Percentiles rank a stretch among this genome's conserved stretches.
These are phyloP conservation scores for Lepeophtheirus nordmannii DNA, from an alignment of 2,888 invertebrate genomes.

Conservation along the genomic window DNA sequence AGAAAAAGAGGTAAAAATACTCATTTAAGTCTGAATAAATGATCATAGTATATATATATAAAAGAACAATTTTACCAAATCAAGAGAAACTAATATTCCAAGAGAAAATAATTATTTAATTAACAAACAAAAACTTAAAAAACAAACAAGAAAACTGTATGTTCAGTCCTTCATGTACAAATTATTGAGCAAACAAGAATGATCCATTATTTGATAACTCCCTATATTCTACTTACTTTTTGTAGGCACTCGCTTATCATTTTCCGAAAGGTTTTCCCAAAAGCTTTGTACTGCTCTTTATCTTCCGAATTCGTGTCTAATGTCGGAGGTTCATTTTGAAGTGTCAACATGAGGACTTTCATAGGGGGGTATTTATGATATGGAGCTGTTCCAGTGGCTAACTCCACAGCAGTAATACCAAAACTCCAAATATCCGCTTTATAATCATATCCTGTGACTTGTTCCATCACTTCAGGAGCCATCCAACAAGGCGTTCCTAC, in stretches of 20 bases:
- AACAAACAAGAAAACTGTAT: too few relatives aligned
- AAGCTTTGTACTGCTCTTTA: slow-evolving; percentile 92
- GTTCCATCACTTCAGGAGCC: slow-evolving; percentile 68
- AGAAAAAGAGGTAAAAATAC: too few relatives aligned
- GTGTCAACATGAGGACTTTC: slow-evolving; percentile 90
- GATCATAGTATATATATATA: too few relatives aligned
- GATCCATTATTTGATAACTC: too few relatives aligned
- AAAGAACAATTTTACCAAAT: too few relatives aligned
- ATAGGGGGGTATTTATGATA: slow-evolving; percentile 98
- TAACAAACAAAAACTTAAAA: too few relatives aligned
- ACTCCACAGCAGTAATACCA: slow-evolving; percentile 93
- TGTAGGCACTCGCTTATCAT: slow-evolving; percentile 92
- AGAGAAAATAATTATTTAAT: too few relatives aligned
- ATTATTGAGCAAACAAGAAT: too few relatives aligned
- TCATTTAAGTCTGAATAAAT: too few relatives aligned
- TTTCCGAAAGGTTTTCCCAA: slow-evolving; percentile 91
- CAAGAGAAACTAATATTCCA: too few relatives aligned
- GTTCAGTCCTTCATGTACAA: too few relatives aligned
- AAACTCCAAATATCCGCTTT: slow-evolving; percentile 90
- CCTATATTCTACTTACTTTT: slow-evolving; percentile 40
- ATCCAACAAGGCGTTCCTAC: slow-evolving; percentile 99
- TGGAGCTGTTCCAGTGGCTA: slow-evolving; percentile 95
- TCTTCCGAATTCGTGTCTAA: slow-evolving; percentile 87
- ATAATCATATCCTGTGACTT: slow-evolving; percentile 93
- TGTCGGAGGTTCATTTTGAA: slow-evolving; percentile 94